Evolutionary conservation across 2,888 invertebrate genomes (phyloP), one percentile per base, ranked within the genome.

Genomic region (Lomographa bimaculata): DNA sequence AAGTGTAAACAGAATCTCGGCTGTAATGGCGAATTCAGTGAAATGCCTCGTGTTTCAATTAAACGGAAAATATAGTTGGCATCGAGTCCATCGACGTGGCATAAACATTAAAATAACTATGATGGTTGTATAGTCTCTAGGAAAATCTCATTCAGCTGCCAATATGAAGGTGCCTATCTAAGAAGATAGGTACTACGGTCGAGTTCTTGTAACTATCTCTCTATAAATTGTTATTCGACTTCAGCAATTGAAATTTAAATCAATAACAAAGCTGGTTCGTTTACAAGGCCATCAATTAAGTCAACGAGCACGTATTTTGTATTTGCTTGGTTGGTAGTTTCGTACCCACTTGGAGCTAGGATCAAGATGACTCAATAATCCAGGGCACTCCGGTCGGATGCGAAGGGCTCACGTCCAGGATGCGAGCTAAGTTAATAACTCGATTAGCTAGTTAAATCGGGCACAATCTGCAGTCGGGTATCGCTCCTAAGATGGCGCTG

Each of bases 51-150:
- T 75, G 74, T 77, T 79, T 78, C 73, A 77, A 74, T 78, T 75
- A 78, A 77, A 76, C 66, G 71, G 72, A 76, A 79, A 76, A 77
- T 77, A 77, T 74, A 71, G 69, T 78, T 78, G 77, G 76, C 79
- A 76, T 70, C 61, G 64, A 60, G 60, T 70, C 64, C 60, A 60
- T 60, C 76, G 68, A 70, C 73, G 72, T 73, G 71, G 71, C 63
- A 71, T 71, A 76, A 71, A 74, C 75, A 74, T 75, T 73, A 69
- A 72, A 79, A 78, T 76, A 74, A 76, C 72, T 73, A 68, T 67
- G 68, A 71, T 71, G 64, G 62, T 66, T 64, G 64, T 68, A 68
- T 68, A 70, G 67, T 62, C 66, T 63, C 60, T 62, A 56, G 51
- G 60, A 54, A 36, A 60, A 64, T 65, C 69, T 69, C 74, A 76